Percentiles rank a stretch among this genome's conserved stretches.
Conservation (phyloP, 1,140 invertebrate genomes). For the Stratiolaelaps scimitus region DNA sequence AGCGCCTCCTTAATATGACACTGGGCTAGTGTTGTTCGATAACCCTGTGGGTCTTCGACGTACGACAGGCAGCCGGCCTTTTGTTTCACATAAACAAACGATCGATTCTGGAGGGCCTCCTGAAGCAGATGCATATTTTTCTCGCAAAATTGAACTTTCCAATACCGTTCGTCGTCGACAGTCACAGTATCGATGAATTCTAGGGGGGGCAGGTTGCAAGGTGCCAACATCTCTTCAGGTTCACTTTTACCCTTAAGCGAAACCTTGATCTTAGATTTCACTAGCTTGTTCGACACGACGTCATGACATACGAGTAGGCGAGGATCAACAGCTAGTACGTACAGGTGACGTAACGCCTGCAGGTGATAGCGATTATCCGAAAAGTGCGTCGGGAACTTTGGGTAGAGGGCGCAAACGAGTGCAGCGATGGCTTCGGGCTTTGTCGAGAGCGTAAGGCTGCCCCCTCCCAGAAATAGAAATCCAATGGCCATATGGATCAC, state of each 20-base stretch:
- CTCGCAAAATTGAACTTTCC: conserved; percentile 66
- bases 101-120: conserved; percentile 53
- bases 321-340: conserved; percentile 80
- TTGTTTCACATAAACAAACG: conserved; percentile 69
- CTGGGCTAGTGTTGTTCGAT: conserved; percentile 49
- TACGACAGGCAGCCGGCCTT: conserved; percentile 75
- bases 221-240: conserved; percentile 54
- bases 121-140: conserved; percentile 42
- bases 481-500: conserved; percentile 87
- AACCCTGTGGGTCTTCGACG: conserved; percentile 61
- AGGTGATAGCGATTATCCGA: conserved; percentile 91
- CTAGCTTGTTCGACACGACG: conserved; percentile 60
- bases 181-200: conserved; percentile 54
- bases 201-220: conserved; percentile 72
- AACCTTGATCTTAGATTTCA: conserved; percentile 63
- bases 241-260: conserved; percentile 45
- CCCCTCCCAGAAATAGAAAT: conserved; percentile 82
- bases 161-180: conserved; percentile 50
- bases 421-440: conserved; percentile 70
- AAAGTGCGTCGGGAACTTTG: conserved; percentile 88
- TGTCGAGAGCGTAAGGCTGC: conserved; percentile 69
- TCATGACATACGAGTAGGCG: conserved; percentile 71
- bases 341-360: conserved; percentile 87
- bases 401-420: conserved; percentile 80
- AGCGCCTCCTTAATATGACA: conserved; percentile 64